Percentiles rank a stretch among this genome's conserved stretches.
Conservation (phyloP, 2,113 vertebrate species). For the Centrocercus urophasianus region DNA sequence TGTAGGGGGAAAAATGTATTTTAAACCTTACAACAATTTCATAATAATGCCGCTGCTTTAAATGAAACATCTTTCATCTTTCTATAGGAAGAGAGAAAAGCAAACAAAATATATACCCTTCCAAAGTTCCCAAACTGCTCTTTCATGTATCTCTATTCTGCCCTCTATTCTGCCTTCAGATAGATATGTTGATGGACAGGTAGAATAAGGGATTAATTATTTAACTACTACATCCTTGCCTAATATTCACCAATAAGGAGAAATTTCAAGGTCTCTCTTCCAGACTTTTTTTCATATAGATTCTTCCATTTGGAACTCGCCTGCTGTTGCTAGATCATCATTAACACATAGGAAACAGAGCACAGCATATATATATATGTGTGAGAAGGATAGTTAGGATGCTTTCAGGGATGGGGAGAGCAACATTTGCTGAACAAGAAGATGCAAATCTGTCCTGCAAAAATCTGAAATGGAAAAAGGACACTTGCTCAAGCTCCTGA, state of each 20-base stretch:
- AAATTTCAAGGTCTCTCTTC: constrained; percentile 7
- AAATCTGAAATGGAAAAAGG: background rate
- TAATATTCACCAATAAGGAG: background rate
- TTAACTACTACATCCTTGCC: background rate
- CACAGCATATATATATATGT: background rate
- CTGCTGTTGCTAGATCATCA: constrained; percentile 1
- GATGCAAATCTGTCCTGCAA: constrained; percentile 17
- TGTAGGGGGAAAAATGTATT: background rate
- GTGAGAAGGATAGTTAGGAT: background rate
- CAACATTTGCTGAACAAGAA: background rate
- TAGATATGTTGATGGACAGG: fast-evolving
- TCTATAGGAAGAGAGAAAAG: background rate
- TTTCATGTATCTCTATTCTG: background rate
- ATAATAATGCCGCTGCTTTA: background rate
- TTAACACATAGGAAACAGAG: background rate
- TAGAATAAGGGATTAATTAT: background rate
- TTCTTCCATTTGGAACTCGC: background rate
- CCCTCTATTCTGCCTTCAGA: background rate
- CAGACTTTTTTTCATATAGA: background rate
- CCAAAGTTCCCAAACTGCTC: background rate
- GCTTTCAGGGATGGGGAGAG: background rate
- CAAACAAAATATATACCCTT: background rate
- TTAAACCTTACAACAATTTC: background rate
- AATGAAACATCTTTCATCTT: background rate
- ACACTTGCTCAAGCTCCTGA: background rate